Evolutionary conservation across 2,113 vertebrate species (phyloP).

Genomic region (Clarias macrocephalus): DNA sequence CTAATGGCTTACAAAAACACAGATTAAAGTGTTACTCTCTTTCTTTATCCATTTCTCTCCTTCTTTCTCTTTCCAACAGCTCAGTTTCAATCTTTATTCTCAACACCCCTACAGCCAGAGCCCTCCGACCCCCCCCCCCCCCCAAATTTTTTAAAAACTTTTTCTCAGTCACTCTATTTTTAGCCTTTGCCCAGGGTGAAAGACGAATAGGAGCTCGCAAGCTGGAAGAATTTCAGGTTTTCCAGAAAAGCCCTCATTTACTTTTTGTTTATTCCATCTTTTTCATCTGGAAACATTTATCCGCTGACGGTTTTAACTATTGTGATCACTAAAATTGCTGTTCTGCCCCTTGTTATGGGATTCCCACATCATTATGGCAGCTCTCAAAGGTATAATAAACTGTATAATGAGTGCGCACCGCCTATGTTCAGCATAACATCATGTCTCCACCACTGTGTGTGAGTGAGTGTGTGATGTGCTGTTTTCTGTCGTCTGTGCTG

Average conservation of each 20-base stretch:
- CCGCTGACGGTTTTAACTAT: slow-evolving; percentile 37
- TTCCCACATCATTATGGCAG: slow-evolving; percentile 34
- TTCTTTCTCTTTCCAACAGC: slow-evolving; percentile 29
- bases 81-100: slow-evolving; percentile 44
- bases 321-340: slow-evolving; percentile 31
- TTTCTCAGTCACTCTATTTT: slow-evolving; percentile 50
- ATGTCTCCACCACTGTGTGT: background rate
- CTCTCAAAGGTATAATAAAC: slow-evolving; percentile 31
- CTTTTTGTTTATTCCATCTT: slow-evolving; percentile 22
- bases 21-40: slow-evolving; percentile 3
- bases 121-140: no score
- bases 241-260: slow-evolving; percentile 44
- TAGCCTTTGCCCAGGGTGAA: slow-evolving; percentile 38
- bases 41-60: slow-evolving; percentile 27
- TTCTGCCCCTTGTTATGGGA: slow-evolving; percentile 40
- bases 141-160: no score
- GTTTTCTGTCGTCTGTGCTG: background rate
- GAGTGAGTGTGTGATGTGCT: background rate
- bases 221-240: slow-evolving; percentile 49
- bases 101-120: background rate
- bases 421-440: background rate
- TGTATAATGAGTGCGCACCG: background rate
- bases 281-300: slow-evolving; percentile 29
- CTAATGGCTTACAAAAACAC: no score
- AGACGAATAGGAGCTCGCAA: slow-evolving; percentile 30